Evolutionary conservation across 2,797 vertebrate genomes (phyloP).

Genomic region (Trichosurus vulpecula): DNA sequence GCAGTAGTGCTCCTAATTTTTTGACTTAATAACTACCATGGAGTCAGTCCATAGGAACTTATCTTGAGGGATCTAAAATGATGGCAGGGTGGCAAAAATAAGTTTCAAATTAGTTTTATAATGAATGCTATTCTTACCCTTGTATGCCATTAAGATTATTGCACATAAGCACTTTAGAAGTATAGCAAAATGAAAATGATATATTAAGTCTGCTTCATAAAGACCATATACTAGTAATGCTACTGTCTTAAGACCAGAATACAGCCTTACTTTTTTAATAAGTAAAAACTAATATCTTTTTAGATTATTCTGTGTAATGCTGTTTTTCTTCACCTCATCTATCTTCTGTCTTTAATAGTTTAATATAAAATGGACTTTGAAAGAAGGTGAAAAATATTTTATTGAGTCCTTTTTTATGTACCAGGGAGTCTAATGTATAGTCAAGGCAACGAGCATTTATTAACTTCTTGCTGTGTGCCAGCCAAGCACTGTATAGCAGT

Average conservation of each 20-base stretch:
- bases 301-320: conserved; percentile 11
- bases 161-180: conserved; percentile 43
- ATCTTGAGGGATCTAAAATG: conserved; percentile 34
- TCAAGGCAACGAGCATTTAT: not conserved
- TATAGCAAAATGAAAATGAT: conserved; percentile 40
- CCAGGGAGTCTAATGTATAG: not conserved
- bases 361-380: conserved; percentile 64
- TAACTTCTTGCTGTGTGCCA: conserved; percentile 26
- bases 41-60: conserved; percentile 71
- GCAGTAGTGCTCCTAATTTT: conserved; percentile 45
- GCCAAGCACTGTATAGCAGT: conserved; percentile 41
- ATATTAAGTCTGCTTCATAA: conserved; percentile 42
- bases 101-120: conserved; percentile 60
- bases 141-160: conserved; percentile 39
- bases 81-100: conserved; percentile 50
- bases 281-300: conserved; percentile 36
- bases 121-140: conserved; percentile 36
- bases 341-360: not conserved
- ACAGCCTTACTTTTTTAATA: conserved; percentile 38
- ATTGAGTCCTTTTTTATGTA: not conserved
- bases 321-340: conserved; percentile 50
- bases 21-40: conserved; percentile 73
- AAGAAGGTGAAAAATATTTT: conserved; percentile 7
- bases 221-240: conserved; percentile 12
- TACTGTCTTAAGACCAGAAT: conserved; percentile 35